Evolutionary conservation across 35 echinoderm and acorn worm species (phyloP), one percentile per base, ranked within the genome.

Genomic region (Amphiura filiformis): DNA sequence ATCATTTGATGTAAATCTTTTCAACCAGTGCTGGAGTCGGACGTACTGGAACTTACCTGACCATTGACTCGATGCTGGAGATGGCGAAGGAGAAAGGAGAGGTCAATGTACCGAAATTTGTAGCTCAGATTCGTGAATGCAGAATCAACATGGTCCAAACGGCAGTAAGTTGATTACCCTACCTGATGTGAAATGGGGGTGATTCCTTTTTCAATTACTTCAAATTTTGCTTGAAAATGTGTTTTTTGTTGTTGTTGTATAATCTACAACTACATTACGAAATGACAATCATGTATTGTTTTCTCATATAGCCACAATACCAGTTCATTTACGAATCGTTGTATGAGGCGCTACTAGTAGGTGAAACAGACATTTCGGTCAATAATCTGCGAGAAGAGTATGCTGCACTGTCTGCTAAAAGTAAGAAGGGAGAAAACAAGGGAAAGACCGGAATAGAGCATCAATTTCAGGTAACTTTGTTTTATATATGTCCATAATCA

Each of bases 261-360:
- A n/a, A n/a, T n/a, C n/a, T n/a, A n/a, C n/a, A n/a, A n/a, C n/a
- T n/a, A n/a, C n/a, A n/a, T n/a, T n/a, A n/a, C n/a, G n/a, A n/a
- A n/a, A n/a, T n/a, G n/a, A n/a, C n/a, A n/a, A n/a, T n/a, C n/a
- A n/a, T n/a, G n/a, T n/a, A n/a, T n/a, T n/a, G n/a, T n/a, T n/a
- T n/a, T n/a, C n/a, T n/a, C n/a, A n/a, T n/a, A n/a, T n/a, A 92
- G 91, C 84, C 87, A 39, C 91, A 92, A 35, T 92, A 92, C 31
- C 65, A 76, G 56, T 92, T 92, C 84, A 87, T 92, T 37, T 92
- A 39, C 44, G 91, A 92, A 36, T 84, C 91, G 11, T 39, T 92
- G 38, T 52, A 87, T 0, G 91, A 87, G 44, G 78, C 91, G 22
- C 44, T 76, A 14, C 36, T 56, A 5, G 80, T 52, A 76, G 85